A percentile compares a stretch with the other conserved stretches of the same genome.
These are phyloP conservation scores for Camponotus fellah DNA, from an alignment of 2,888 invertebrate species.

Conservation along the genomic window DNA sequence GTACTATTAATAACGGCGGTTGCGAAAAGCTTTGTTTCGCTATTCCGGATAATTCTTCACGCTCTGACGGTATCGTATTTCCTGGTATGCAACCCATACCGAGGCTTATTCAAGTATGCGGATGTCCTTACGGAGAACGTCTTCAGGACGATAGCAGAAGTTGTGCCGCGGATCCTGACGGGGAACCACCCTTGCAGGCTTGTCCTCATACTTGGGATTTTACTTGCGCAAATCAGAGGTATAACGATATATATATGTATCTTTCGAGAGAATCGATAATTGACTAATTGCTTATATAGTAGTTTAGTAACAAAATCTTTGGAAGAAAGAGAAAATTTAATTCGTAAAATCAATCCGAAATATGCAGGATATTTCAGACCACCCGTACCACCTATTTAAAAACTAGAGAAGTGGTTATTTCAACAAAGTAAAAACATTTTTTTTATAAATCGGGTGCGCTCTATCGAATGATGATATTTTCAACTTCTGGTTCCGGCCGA, in stretches of 20 bases:
- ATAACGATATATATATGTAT: slow-evolving; percentile 78
- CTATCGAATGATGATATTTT: no score
- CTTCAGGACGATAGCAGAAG: slow-evolving; percentile 90
- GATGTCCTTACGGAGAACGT: slow-evolving; percentile 97
- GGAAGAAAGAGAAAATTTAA: neutral
- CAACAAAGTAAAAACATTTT: no score
- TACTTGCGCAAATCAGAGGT: slow-evolving; percentile 95
- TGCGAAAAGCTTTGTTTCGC: slow-evolving; percentile 99
- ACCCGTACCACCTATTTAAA: no score
- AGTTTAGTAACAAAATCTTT: neutral
- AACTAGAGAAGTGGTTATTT: no score
- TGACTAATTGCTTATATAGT: neutral
- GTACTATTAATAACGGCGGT: slow-evolving; percentile 94
- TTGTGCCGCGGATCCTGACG: slow-evolving; percentile 93
- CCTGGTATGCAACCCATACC: slow-evolving; percentile 79
- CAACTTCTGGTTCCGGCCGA: no score
- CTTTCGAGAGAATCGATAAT: slow-evolving; percentile 1
- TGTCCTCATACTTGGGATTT: slow-evolving; percentile 98
- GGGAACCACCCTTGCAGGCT: slow-evolving; percentile 95
- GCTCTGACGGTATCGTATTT: slow-evolving; percentile 70
- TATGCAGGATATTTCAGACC: no score
- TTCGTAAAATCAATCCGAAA: neutral
- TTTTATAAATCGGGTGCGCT: no score
- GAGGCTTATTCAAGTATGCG: slow-evolving; percentile 91
- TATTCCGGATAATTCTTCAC: slow-evolving; percentile 88